These are phyloP conservation scores for Hydropsyche betteni DNA, from an alignment of 2,888 invertebrate genomes.

Conservation along the genomic window DNA sequence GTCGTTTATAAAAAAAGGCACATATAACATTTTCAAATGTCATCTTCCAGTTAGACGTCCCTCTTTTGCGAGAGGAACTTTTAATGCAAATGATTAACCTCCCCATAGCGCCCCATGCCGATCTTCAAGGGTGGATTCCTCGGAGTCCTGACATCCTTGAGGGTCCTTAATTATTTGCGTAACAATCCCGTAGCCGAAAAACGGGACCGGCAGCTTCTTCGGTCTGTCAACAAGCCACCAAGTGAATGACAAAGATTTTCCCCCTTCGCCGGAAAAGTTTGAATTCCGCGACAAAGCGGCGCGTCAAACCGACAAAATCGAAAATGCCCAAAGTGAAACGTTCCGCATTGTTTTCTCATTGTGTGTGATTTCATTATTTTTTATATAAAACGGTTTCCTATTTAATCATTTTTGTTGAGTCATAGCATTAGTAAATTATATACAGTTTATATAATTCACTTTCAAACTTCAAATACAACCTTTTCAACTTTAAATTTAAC, in stretches of 20 bases:
- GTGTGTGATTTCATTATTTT: too few species aligned
- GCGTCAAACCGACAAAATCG: constrained; percentile 3
- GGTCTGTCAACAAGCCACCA: constrained; percentile 10
- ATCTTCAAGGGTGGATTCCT: not conserved
- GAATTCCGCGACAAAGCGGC: constrained; percentile 3
- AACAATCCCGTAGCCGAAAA: constrained; percentile 8
- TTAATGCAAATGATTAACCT: constrained; percentile 35
- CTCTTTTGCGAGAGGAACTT: constrained; percentile 5
- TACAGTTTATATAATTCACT: too few species aligned
- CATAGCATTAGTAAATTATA: too few species aligned
- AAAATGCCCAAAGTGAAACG: too few species aligned
- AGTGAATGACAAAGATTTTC: constrained; percentile 29
- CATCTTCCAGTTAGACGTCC: not conserved
- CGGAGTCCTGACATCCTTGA: constrained; percentile 29
- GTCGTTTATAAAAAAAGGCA: too few species aligned
- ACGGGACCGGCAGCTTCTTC: not conserved
- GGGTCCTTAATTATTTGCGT: constrained; percentile 37
- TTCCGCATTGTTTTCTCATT: too few species aligned
- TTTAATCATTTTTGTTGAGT: too few species aligned
- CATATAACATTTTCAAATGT: not conserved
- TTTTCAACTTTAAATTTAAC: too few species aligned
- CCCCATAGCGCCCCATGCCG: not conserved
- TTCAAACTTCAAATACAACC: too few species aligned
- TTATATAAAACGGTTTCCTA: too few species aligned
- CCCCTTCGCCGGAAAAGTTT: constrained; percentile 22